Conservation (phyloP, 2,113 vertebrate species). For the Apodemus speciosus region DNA sequence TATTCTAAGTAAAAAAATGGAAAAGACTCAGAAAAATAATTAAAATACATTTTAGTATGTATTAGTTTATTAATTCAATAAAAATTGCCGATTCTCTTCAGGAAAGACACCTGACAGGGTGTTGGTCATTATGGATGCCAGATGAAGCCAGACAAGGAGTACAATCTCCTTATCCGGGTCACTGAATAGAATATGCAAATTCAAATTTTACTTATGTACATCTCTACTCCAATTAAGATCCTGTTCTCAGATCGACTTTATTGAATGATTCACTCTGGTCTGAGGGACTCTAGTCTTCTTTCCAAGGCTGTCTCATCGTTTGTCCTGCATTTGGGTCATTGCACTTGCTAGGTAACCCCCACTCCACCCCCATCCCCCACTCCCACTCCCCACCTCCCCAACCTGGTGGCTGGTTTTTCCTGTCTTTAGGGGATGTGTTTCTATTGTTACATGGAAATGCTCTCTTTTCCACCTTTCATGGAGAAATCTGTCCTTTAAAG, state of each 20-base stretch:
- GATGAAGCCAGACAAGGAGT: neutral
- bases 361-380: no score
- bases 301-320: neutral
- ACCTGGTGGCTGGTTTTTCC: neutral
- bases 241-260: neutral
- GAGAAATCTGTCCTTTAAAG: neutral
- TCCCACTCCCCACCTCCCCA: no score
- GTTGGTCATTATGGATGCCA: neutral
- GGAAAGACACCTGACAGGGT: neutral
- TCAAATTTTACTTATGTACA: neutral
- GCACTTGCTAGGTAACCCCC: neutral
- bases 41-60: neutral
- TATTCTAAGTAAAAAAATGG: neutral
- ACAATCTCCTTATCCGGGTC: neutral
- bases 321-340: conserved; percentile 16
- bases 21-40: neutral
- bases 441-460: neutral
- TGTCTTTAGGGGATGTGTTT: neutral
- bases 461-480: no score
- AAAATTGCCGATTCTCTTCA: neutral
- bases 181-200: neutral
- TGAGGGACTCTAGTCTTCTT: neutral
- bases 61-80: conserved; percentile 24
- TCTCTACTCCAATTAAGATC: neutral
- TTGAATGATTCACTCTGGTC: neutral